These are phyloP conservation scores for Drosophila fulvimacula DNA, from an alignment of 2,888 invertebrate species.

Conservation along the genomic window DNA sequence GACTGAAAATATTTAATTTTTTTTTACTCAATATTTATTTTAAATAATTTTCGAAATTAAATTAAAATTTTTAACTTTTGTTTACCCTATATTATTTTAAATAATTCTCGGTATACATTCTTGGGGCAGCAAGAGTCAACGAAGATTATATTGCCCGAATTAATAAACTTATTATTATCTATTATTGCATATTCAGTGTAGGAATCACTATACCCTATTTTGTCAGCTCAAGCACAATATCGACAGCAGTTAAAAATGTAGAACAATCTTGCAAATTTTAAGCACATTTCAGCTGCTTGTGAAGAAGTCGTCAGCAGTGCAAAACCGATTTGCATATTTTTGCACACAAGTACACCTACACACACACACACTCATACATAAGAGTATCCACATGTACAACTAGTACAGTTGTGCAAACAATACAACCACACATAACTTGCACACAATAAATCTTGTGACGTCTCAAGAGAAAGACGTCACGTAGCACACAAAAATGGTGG, in stretches of 20 bases:
- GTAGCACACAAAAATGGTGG: conserved; percentile 70
- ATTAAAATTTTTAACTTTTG: too few species aligned
- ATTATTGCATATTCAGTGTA: not conserved
- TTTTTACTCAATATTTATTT: too few species aligned
- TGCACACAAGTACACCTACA: conserved; percentile 12
- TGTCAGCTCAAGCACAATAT: conserved; percentile 22
- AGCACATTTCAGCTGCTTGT: conserved; percentile 74
- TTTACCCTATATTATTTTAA: too few species aligned
- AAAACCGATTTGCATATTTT: conserved; percentile 77
- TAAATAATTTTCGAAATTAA: too few species aligned
- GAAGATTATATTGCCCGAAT: not conserved
- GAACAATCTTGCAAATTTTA: conserved; percentile 74
- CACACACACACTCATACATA: conserved; percentile 13
- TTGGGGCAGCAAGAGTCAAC: too few species aligned
- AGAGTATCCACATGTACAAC: conserved; percentile 2
- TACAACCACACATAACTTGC: conserved; percentile 69
- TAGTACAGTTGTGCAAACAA: conserved; percentile 56
- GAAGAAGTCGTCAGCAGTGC: conserved; percentile 71
- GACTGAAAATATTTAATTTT: too few species aligned
- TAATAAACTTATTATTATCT: not conserved
- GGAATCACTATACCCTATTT: not conserved
- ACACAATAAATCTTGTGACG: conserved; percentile 80
- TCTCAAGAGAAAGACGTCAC: conserved; percentile 79
- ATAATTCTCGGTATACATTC: too few species aligned
- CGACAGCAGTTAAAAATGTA: conserved; percentile 69